A percentile compares a stretch with the other conserved stretches of the same genome.
These are phyloP conservation scores for Acinonyx jubatus DNA, from an alignment of 2,113 vertebrate species.

Conservation along the genomic window DNA sequence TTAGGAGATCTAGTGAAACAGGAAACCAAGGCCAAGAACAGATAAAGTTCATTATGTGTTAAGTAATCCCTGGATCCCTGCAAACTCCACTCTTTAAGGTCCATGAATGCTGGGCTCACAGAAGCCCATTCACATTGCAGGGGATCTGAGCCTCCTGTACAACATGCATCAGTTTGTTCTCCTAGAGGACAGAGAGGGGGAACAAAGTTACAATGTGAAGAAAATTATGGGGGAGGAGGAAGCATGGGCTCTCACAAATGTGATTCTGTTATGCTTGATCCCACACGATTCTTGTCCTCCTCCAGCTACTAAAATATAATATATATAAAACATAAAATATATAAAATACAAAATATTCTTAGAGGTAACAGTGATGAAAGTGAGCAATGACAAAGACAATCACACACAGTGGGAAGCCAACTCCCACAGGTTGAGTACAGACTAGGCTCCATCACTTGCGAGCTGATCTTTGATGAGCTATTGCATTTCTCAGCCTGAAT, in stretches of 20 bases:
- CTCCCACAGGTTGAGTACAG: neutral
- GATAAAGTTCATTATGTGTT: neutral
- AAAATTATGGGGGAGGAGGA: neutral
- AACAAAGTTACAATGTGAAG: neutral
- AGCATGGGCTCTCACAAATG: neutral
- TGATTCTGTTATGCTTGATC: neutral
- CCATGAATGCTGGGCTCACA: neutral
- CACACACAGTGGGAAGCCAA: neutral
- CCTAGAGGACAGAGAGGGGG: neutral
- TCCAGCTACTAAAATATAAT: neutral
- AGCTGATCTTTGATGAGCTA: neutral
- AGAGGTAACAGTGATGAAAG: neutral
- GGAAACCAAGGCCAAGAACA: neutral
- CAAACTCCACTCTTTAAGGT: neutral
- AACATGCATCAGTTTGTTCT: neutral
- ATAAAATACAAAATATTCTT: neutral
- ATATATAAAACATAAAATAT: neutral
- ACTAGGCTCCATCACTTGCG: neutral
- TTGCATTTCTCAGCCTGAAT: neutral
- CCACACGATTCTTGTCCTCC: neutral
- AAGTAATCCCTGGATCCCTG: neutral
- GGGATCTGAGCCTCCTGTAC: neutral
- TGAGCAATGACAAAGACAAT: neutral
- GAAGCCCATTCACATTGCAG: neutral
- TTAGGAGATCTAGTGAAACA: neutral